Evolutionary conservation across 92 coral and sea anemone species (phyloP), one percentile per base, ranked within the genome.

Genomic region (Actinostola sp.): DNA sequence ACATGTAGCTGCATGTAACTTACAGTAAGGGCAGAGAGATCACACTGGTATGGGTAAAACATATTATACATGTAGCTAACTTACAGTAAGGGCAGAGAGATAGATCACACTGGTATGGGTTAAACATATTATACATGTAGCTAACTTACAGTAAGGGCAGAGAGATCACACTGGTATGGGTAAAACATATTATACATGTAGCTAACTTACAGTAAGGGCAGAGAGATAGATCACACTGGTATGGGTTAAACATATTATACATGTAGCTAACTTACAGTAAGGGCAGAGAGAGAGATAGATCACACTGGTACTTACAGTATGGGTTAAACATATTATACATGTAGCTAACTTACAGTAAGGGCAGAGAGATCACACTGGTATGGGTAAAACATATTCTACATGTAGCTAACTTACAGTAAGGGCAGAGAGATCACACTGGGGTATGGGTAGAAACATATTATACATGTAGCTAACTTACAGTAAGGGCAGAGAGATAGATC

Each of bases 1-100:
- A 94, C 19, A 94, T 97, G 39, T 97, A 94, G 97, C 91, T 94
- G 97, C 98, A 94, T 8, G 98, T 91, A 86, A 91, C 97, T 33
- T 94, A 94, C 98, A 57, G 83, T 85, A 21, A 94, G 88, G 14
- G 91, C 89, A 16, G 97, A 91, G 27, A 94, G 82, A 67, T 94
- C 98, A 73, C 98, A 94, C 76, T 94, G 98, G 61, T 94, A 94
- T 2, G 98, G 98, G 79, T 94, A 91, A 41, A 94, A 94, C 71
- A 97, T 94, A 33, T 91, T 97, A 34, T 97, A 94, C 19, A 94
- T 97, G 39, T n/a, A n/a, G n/a, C 25, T 20, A 10, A 86, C 92
- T 78, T 81, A 94, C 98, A 57, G 83, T 85, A 21, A 94, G 88
- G 14, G 91, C 89, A 16, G 97, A 91, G 27, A n/a, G n/a, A n/a